Conservation (phyloP, 2,113 vertebrate genomes). For the Sakesphorus luctuosus region DNA sequence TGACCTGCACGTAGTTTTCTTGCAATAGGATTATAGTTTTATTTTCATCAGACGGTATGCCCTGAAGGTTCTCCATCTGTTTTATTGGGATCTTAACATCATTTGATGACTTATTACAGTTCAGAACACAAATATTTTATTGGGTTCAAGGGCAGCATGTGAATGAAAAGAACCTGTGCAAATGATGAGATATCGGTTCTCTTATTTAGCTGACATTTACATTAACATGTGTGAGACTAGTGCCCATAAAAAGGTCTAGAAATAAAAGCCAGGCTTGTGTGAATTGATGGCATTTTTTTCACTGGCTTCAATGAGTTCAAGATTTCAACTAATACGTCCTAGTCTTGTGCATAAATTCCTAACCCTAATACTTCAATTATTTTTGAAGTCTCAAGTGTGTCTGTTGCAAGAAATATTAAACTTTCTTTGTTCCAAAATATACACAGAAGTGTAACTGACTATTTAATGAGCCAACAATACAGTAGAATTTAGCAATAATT, state of each 20-base stretch:
- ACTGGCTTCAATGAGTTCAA: neutral
- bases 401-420: neutral
- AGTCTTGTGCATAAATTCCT: neutral
- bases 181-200: neutral
- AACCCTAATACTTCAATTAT: neutral
- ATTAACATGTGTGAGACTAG: neutral
- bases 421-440: neutral
- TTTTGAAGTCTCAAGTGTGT: neutral
- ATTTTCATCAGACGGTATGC: constrained; percentile 4
- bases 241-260: neutral
- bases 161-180: constrained; percentile 22
- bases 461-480: neutral
- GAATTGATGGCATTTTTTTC: neutral
- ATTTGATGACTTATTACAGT: constrained; percentile 32
- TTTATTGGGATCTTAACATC: constrained; percentile 39
- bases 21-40: neutral
- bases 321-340: neutral
- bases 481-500: neutral
- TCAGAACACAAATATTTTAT: constrained; percentile 19
- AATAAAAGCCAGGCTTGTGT: neutral
- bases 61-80: constrained; percentile 43
- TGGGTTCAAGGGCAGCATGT: neutral
- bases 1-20: neutral
- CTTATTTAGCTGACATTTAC: neutral
- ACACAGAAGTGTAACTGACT: neutral